Evolutionary conservation across 2,888 invertebrate genomes (phyloP).

Genomic region (Andrena bicolor): DNA sequence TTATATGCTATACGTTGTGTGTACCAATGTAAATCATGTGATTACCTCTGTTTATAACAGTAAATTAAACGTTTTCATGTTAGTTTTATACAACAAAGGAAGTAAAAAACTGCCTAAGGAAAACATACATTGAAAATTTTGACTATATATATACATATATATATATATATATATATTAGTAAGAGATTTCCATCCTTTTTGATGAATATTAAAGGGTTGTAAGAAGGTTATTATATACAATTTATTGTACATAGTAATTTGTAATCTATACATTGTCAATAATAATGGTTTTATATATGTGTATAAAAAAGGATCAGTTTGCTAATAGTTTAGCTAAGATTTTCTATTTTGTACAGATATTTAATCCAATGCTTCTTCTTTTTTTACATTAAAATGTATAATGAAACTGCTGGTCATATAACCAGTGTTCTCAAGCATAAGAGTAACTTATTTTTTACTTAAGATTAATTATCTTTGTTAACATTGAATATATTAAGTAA

Average conservation of each 20-base stretch:
- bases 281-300: constrained; percentile 81
- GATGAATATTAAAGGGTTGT: constrained; percentile 73
- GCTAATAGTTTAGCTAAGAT: constrained; percentile 68
- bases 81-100: constrained; percentile 58
- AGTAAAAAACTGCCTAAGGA: constrained; percentile 71
- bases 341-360: constrained; percentile 76
- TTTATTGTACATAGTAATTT: constrained; percentile 78
- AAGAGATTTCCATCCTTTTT: constrained; percentile 76
- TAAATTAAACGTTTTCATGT: constrained; percentile 54
- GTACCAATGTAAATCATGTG: constrained; percentile 58
- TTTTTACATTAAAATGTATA: constrained; percentile 64
- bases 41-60: constrained; percentile 64
- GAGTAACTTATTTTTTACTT: constrained; percentile 76
- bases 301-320: constrained; percentile 75
- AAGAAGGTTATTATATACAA: constrained; percentile 72
- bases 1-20: constrained; percentile 14
- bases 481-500: constrained; percentile 72
- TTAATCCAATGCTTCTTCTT: constrained; percentile 66
- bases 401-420: constrained; percentile 63
- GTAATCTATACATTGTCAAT: constrained; percentile 80
- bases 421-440: constrained; percentile 63
- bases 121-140: constrained; percentile 63
- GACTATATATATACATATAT: constrained; percentile 50
- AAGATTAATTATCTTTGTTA: constrained; percentile 71
- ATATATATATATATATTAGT: constrained; percentile 55